Evolutionary conservation across 2,888 invertebrate species (phyloP).

Genomic region (Meiosimyza platycephala): DNA sequence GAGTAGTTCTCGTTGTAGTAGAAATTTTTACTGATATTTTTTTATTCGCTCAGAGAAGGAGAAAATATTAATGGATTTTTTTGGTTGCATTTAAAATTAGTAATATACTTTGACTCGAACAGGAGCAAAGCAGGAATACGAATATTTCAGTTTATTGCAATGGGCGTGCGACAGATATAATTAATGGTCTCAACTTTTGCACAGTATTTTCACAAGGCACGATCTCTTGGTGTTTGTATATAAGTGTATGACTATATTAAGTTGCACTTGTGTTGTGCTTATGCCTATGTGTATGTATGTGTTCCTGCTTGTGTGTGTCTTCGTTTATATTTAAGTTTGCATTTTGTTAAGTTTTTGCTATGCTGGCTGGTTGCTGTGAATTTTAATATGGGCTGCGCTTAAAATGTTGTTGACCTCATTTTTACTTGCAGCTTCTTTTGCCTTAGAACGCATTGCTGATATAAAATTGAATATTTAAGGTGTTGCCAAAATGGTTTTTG

Average conservation of each 20-base stretch:
- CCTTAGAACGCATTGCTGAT: conserved; percentile 15
- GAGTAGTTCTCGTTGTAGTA: too few species aligned
- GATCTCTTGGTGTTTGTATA: conserved; percentile 24
- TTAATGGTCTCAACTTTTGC: conserved; percentile 52
- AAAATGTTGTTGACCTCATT: conserved; percentile 44
- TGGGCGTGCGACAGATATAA: conserved; percentile 51
- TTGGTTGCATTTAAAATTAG: conserved; percentile 41
- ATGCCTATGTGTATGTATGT: conserved; percentile 12
- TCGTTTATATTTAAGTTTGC: conserved; percentile 17
- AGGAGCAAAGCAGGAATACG: conserved; percentile 20
- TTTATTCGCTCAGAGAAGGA: too few species aligned
- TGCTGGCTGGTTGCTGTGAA: conserved; percentile 20
- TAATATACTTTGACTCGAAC: not conserved
- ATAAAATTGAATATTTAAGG: conserved; percentile 36
- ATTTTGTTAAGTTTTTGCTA: conserved; percentile 29
- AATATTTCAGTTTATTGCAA: conserved; percentile 47
- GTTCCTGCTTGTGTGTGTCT: conserved; percentile 25
- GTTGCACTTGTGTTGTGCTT: conserved; percentile 38
- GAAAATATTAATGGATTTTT: conserved; percentile 1
- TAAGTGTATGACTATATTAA: conserved; percentile 42
- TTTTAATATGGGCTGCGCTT: conserved; percentile 40
- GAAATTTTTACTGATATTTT: too few species aligned
- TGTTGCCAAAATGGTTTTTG: conserved; percentile 12
- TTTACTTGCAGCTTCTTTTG: conserved; percentile 20
- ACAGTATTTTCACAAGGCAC: conserved; percentile 37